Conservation (phyloP, 2,888 invertebrate genomes). For the Latrodectus hesperus region DNA sequence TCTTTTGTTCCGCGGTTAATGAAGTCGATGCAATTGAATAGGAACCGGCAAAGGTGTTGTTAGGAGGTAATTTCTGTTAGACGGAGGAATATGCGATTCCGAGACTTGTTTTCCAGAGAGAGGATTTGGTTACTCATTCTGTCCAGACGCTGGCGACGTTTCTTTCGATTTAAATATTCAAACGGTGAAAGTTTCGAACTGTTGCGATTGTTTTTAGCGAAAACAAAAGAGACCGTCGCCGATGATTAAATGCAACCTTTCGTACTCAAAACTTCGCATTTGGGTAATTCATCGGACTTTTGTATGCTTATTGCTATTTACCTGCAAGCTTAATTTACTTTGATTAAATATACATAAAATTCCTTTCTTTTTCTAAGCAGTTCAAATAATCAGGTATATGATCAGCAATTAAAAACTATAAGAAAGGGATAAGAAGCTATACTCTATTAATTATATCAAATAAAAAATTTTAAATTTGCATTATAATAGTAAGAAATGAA, state of each 20-base stretch:
- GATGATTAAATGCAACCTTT: background rate
- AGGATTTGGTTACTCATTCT: constrained; percentile 55
- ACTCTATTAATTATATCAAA: too few species aligned
- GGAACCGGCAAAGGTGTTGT: constrained; percentile 17
- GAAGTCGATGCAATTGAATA: constrained; percentile 46
- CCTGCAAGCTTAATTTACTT: too few species aligned
- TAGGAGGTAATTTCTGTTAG: constrained; percentile 5
- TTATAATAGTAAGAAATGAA: too few species aligned
- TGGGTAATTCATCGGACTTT: background rate
- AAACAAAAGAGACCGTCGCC: background rate
- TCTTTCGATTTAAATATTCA: constrained; percentile 37
- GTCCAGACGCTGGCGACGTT: constrained; percentile 16
- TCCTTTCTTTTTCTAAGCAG: too few species aligned
- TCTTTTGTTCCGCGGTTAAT: constrained; percentile 63
- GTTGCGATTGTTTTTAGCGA: constrained; percentile 39
- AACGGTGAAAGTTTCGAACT: constrained; percentile 32
- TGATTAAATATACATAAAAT: too few species aligned
- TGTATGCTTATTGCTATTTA: too few species aligned
- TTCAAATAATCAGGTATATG: too few species aligned
- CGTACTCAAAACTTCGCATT: background rate
- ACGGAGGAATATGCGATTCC: background rate
- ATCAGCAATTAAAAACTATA: too few species aligned
- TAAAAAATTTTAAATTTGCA: too few species aligned
- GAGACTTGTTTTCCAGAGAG: constrained; percentile 12
- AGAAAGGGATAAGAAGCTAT: too few species aligned